Conservation (phyloP, 2,113 vertebrate genomes). For the Fulica atra region DNA sequence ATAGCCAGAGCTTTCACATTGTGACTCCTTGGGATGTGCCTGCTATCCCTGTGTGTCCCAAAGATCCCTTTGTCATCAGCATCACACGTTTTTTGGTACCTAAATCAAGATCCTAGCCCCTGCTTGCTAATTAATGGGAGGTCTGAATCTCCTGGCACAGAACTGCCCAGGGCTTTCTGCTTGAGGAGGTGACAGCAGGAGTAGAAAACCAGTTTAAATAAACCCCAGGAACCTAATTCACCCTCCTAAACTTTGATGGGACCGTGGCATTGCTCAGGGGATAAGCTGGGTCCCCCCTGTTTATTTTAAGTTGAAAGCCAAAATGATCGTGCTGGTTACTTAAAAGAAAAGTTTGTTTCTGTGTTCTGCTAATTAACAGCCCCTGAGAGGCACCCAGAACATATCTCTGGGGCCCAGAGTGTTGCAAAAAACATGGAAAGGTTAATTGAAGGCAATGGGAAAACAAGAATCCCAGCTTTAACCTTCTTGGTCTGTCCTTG, state of each 20-base stretch:
- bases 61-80: accelerated
- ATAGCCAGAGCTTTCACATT: background rate
- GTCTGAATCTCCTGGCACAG: background rate
- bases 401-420: background rate
- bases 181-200: background rate
- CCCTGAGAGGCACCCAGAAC: background rate
- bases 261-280: background rate
- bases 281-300: background rate
- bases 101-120: background rate
- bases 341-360: conserved; percentile 31
- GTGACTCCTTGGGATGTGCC: background rate
- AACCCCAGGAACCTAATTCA: background rate
- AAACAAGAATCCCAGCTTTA: conserved; percentile 28
- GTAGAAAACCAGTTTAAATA: background rate
- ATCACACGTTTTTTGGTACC: background rate
- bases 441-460: conserved; percentile 69
- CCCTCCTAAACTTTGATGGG: background rate
- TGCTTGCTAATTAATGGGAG: background rate
- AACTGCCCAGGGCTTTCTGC: accelerated
- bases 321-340: background rate
- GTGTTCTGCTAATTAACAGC: conserved; percentile 50
- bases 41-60: accelerated
- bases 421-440: conserved; percentile 28
- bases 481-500: conserved; percentile 39
- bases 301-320: background rate